Evolutionary conservation across 2,113 vertebrate genomes (phyloP).

Genomic region (human): GRCh38 chr18:74921501-74922000

Average conservation of each 20-base stretch:
- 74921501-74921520: not conserved
- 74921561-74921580: not conserved
- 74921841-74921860: not conserved
- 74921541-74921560: not conserved
- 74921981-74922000: not conserved
- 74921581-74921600: not conserved
- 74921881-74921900: not conserved
- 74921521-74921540: not conserved
- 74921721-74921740: too few relatives aligned
- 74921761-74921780: too few relatives aligned
- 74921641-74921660: not conserved
- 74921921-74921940: not conserved
- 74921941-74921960: not conserved
- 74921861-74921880: not conserved
- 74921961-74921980: not conserved
- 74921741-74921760: accelerated
- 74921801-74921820: accelerated
- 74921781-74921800: accelerated
- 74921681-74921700: too few relatives aligned
- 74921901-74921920: not conserved
- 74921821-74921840: not conserved
- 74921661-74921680: accelerated
- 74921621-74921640: too few relatives aligned
- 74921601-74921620: not conserved
- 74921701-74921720: too few relatives aligned